Percentiles rank a stretch among this genome's conserved stretches.
Evolutionary conservation across 2,888 invertebrate genomes (phyloP).

Genomic region (Cenopis cana): DNA sequence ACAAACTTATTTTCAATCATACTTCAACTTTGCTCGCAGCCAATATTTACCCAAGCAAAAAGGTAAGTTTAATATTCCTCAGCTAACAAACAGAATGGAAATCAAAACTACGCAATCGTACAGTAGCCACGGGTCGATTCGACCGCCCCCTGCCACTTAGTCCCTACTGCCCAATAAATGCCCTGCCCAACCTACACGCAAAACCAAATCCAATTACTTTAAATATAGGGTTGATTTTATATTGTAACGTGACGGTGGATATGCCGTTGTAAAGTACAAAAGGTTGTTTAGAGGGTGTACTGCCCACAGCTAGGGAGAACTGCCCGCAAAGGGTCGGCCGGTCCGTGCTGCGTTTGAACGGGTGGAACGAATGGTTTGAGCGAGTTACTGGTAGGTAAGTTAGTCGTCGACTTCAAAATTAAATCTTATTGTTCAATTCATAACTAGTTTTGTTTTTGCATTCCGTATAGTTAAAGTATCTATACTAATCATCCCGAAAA

Average conservation of each 20-base stretch:
- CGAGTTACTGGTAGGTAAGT: constrained; percentile 27
- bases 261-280: constrained; percentile 71
- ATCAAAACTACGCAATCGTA: constrained; percentile 80
- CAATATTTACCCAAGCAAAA: constrained; percentile 43
- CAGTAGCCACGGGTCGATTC: constrained; percentile 78
- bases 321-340: constrained; percentile 82
- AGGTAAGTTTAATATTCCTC: constrained; percentile 43
- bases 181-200: constrained; percentile 1
- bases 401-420: constrained; percentile 15
- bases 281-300: constrained; percentile 77
- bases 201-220: constrained; percentile 47
- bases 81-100: constrained; percentile 55
- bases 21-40: constrained; percentile 27
- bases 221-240: constrained; percentile 54
- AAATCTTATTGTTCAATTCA: too few relatives aligned
- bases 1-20: constrained; percentile 29
- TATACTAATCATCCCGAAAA: too few relatives aligned
- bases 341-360: constrained; percentile 68
- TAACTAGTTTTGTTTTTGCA: too few relatives aligned
- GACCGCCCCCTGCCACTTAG: constrained; percentile 64
- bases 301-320: constrained; percentile 82
- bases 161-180: constrained; percentile 71
- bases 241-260: constrained; percentile 54
- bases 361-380: constrained; percentile 24
- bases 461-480: too few relatives aligned